Evolutionary conservation across 2,797 vertebrate species (phyloP).

Genomic region (Labeo calbasu): DNA sequence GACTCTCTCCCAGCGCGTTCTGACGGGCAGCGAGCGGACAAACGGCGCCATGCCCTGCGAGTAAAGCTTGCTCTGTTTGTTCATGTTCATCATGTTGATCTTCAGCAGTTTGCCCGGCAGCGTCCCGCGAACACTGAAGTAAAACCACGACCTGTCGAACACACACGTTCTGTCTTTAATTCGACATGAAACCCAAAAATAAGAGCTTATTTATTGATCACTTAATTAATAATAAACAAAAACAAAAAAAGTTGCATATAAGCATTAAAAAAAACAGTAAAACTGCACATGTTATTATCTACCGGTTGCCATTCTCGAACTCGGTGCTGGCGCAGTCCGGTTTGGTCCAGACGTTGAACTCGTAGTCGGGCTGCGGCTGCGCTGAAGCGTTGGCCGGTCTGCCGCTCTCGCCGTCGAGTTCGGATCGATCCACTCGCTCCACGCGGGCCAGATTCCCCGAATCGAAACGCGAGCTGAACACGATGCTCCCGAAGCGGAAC

Average conservation of each 20-base stretch:
- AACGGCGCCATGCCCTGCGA: constrained; percentile 97
- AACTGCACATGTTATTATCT: no score
- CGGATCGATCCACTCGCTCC: constrained; percentile 82
- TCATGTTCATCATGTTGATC: constrained; percentile 97
- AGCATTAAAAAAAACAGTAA: no score
- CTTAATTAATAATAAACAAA: no score
- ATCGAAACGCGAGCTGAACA: constrained; percentile 95
- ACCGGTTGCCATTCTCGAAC: constrained; percentile 90
- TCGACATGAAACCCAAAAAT: background rate
- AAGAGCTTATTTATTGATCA: no score
- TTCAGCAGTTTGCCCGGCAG: constrained; percentile 89
- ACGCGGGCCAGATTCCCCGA: constrained; percentile 92
- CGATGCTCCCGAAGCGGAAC: constrained; percentile 87
- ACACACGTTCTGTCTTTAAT: background rate
- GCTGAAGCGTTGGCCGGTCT: constrained; percentile 56
- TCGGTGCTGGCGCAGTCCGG: constrained; percentile 92
- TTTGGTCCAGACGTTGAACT: constrained; percentile 94
- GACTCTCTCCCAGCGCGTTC: constrained; percentile 91
- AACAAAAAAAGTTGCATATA: no score
- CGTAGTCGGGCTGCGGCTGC: constrained; percentile 80
- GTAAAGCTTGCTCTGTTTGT: constrained; percentile 97
- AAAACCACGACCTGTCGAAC: constrained; percentile 90
- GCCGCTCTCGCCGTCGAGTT: constrained; percentile 67
- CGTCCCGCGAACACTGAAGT: constrained; percentile 90
- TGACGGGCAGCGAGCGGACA: constrained; percentile 86